Percentiles rank a stretch among this genome's conserved stretches.
Conservation (phyloP, 2,113 vertebrate genomes). For the Aix galericulata region DNA sequence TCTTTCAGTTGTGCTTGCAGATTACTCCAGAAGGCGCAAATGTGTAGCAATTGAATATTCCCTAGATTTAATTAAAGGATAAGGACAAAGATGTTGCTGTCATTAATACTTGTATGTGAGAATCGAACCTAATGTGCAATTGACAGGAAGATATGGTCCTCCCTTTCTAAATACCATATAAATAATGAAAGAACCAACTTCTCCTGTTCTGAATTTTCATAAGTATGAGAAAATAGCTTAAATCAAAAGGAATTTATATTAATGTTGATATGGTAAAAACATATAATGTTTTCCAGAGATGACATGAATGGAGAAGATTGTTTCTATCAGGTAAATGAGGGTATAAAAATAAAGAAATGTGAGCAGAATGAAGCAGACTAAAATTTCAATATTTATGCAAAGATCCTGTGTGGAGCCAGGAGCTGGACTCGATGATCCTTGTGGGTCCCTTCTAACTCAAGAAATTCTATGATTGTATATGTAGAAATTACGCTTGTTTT, state of each 20-base stretch:
- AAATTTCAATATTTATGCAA: neutral
- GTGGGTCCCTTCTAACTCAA: no score
- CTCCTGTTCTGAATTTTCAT: neutral
- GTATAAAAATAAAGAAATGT: neutral
- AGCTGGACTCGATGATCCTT: no score
- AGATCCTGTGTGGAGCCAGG: neutral
- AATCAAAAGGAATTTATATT: neutral
- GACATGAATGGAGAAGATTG: neutral
- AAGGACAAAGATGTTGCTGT: neutral
- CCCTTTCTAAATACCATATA: neutral
- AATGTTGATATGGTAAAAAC: no score
- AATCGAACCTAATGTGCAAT: fast-evolving
- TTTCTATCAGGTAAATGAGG: neutral
- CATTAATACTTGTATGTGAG: neutral
- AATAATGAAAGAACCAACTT: neutral
- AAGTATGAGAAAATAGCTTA: neutral
- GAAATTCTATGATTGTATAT: neutral
- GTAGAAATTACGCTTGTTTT: neutral
- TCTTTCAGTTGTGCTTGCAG: neutral
- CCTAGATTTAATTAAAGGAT: neutral
- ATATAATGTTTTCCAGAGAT: neutral
- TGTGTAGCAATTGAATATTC: neutral
- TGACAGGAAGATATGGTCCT: neutral
- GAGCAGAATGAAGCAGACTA: neutral
- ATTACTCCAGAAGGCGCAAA: neutral